Evolutionary conservation across 2,888 invertebrate species (phyloP).

Genomic region (Cheilosia vulpina): DNA sequence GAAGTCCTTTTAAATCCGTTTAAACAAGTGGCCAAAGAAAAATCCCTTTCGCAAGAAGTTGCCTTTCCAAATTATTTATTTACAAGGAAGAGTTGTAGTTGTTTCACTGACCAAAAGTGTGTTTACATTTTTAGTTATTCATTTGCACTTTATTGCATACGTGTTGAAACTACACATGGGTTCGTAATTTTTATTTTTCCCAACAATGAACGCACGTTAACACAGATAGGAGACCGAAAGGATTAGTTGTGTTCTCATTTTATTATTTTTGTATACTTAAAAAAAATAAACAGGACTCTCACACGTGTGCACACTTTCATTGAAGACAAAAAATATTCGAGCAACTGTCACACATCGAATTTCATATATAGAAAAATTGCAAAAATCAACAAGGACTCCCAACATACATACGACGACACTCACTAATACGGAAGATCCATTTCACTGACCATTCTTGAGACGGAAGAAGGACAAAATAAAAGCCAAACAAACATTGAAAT

Average conservation of each 20-base stretch:
- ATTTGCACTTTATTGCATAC: constrained; percentile 44
- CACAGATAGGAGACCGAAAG: constrained; percentile 20
- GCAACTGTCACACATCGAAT: neutral
- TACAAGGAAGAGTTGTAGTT: neutral
- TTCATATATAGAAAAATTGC: neutral
- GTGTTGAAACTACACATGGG: neutral
- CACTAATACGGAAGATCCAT: constrained; percentile 4
- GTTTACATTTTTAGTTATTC: constrained; percentile 34
- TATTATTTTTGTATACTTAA: no score
- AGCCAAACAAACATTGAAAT: constrained; percentile 12
- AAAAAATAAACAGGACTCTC: neutral
- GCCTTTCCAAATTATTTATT: neutral
- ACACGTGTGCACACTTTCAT: no score
- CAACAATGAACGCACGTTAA: constrained; percentile 29
- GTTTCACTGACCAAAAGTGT: constrained; percentile 1
- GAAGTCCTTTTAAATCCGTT: constrained; percentile 18
- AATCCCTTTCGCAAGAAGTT: constrained; percentile 11
- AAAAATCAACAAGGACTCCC: constrained; percentile 15
- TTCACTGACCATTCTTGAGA: constrained; percentile 1
- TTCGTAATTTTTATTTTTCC: constrained; percentile 38
- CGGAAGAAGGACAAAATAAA: constrained; percentile 1
- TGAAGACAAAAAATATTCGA: no score
- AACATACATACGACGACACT: constrained; percentile 50
- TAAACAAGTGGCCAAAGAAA: neutral
- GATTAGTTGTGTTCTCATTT: neutral